Base-by-base conservation (phyloP, 2,113 vertebrate genomes). In the Anguilla japonica region DNA sequence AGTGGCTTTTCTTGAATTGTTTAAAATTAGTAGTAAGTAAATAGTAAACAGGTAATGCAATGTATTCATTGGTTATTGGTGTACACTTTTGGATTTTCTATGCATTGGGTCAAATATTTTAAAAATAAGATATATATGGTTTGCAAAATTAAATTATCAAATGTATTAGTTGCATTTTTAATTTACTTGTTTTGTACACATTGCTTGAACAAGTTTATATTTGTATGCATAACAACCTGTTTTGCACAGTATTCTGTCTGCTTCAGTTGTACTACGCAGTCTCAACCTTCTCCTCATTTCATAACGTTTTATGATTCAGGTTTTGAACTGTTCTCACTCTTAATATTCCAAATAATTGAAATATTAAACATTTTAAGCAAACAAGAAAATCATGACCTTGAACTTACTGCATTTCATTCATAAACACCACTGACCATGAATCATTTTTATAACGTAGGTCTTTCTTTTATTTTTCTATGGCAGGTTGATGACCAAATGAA, bases 401-500 rank as follows among this genome's bases (percentile, higher is more conserved):
- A 29, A 34, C 67, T 29, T 0, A 11, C 2, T 75, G n/a, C 1
- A 34, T 13, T 34, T 29, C 26, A 34, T 75, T 29, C 71, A 71
- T 8, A 34, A 75, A 75, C 13, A 34, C 8, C 71, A 29, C 5
- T 26, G 60, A 67, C 60, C 57, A 14, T 15, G 63, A n/a, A n/a
- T 26, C n/a, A 3, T 34, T 75, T 75, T 34, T n/a, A 26, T 75
- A 13, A 0, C 84, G 6, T 86, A 29, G 6, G 0, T 86, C 34
- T 90, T 89, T 46, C 34, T 53, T 90, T 50, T 85, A 86, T 92
- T 87, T 83, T 81, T 86, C 29, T 9, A 41, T 41, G 82, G 9
- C 93, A 99, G 98, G 98, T 99, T 91, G 98, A 99, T 50, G 98
- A 99, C 95, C 98, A 99, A 96, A 99, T 99, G 98, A 99, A 99